Percentiles rank a stretch among this genome's conserved stretches.
Evolutionary conservation across 1,140 invertebrate species (phyloP).

Genomic region (Bombus confusus): DNA sequence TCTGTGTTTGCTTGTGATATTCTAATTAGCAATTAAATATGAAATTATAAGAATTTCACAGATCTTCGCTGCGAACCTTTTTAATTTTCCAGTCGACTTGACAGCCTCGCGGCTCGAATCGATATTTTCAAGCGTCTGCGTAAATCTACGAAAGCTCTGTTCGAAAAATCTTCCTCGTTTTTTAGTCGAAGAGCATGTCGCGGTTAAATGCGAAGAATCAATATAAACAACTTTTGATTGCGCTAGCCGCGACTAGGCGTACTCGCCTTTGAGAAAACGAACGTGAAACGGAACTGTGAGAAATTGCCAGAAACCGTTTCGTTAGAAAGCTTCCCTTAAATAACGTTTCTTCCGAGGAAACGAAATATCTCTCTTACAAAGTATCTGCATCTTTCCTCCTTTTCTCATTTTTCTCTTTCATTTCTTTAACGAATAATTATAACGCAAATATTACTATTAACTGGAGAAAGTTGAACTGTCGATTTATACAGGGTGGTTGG

Average conservation of each 20-base stretch:
- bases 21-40: no score
- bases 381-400: neutral
- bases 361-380: neutral
- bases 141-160: neutral
- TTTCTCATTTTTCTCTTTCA: no score
- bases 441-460: neutral
- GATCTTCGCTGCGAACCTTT: no score
- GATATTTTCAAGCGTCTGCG: neutral
- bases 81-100: no score
- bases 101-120: neutral
- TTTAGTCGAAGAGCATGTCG: neutral
- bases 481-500: no score
- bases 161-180: no score
- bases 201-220: neutral
- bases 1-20: no score
- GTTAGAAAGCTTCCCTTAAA: neutral
- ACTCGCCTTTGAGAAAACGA: neutral
- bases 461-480: no score
- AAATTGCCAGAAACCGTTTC: neutral
- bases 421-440: neutral
- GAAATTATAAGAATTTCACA: no score
- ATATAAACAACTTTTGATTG: constrained; percentile 22
- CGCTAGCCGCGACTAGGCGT: neutral
- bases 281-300: neutral
- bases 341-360: neutral